Conservation (phyloP, 2,113 vertebrate species). For the Saimiri boliviensis region DNA sequence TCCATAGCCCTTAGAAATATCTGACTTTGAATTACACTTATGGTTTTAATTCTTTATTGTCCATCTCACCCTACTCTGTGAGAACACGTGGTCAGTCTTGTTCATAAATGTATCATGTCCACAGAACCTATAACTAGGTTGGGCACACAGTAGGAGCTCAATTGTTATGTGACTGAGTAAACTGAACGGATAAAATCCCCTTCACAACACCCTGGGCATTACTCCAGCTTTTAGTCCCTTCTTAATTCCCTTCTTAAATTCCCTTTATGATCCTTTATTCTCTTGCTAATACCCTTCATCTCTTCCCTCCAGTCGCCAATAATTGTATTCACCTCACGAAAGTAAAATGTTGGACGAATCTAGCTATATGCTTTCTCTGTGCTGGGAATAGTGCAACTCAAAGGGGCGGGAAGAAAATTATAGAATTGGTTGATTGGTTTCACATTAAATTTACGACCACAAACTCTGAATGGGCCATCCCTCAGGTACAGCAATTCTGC, state of each 20-base stretch:
- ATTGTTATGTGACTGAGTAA: neutral
- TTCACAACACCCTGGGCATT: neutral
- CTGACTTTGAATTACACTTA: neutral
- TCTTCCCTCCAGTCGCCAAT: neutral
- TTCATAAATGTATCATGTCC: neutral
- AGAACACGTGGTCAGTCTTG: neutral
- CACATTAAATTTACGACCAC: neutral
- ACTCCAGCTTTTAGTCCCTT: neutral
- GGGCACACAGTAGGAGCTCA: neutral
- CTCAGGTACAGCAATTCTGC: neutral
- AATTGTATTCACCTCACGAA: neutral
- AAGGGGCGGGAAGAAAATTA: neutral
- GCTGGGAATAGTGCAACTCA: neutral
- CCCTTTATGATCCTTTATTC: neutral
- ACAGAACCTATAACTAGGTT: neutral
- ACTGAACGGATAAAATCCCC: neutral
- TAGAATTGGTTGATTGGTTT: neutral
- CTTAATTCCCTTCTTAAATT: neutral
- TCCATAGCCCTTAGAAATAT: neutral
- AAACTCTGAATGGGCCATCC: neutral
- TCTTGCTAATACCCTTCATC: neutral
- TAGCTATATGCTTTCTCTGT: neutral
- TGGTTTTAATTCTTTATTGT: conserved; percentile 6
- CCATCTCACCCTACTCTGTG: neutral
- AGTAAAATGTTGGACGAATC: neutral